Evolutionary conservation across 1,140 invertebrate genomes (phyloP), one percentile per base, ranked within the genome.

Genomic region (Steinernema feltiae): DNA sequence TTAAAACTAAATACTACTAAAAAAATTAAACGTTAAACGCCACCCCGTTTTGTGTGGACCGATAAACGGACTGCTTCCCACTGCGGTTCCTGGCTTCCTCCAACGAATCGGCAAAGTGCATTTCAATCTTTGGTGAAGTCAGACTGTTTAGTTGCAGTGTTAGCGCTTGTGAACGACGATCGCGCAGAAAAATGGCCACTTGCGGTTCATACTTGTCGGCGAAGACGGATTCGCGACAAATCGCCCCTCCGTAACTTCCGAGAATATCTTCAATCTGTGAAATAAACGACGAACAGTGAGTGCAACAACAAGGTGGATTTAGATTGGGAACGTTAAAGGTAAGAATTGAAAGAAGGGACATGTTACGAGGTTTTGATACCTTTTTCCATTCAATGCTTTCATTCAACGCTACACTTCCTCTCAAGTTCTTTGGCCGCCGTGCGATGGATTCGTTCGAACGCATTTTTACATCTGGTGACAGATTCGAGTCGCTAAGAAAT

Each of bases 41-140:
- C 53, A 63, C 53, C 53, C 53, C 53, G 53, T 63, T 63, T 15
- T 27, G 12, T 3, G 53, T 63, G 7, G 53, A 63, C 3, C 46
- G 32, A 32, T 70, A 24, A 29, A 29, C 41, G 30, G 31, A 12
- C 1, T 18, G 24, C 69, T 71, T 32, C 72, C 73, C 76, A 76
- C 79, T 76, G 87, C 91, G 91, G 29, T 88, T 87, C 77, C 91
- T 88, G 2, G 90, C 90, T 79, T 92, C 92, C 86, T 94, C 93
- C 87, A 93, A 92, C 82, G 93, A 88, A 81, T 94, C 93, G 53
- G 3, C 24, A n/a, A n/a, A n/a, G 53, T 63, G 53, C 24, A 15
- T 63, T 21, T 63, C 53, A 63, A 27, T 21, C 24, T 63, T 63
- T 21, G 53, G 53, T 27, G 53, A 63, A 27, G 2, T 63, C 53